A percentile compares a stretch with the other conserved stretches of the same genome.
Conservation (phyloP, 2,113 vertebrate species). For the Machaerirhynchus nigripectus region DNA sequence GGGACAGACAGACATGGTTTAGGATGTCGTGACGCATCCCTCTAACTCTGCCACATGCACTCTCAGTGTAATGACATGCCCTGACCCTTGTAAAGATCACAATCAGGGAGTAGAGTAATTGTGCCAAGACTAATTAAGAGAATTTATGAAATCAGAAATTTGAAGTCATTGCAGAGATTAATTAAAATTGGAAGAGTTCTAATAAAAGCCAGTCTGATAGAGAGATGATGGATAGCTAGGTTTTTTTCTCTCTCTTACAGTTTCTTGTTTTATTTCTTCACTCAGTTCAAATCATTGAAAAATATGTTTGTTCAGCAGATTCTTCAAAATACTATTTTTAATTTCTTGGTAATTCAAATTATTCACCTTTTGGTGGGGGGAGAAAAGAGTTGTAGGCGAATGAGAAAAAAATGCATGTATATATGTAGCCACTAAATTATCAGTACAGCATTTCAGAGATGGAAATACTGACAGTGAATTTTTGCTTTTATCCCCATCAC, state of each 20-base stretch:
- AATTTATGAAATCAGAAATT: background rate
- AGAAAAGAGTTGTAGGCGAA: background rate
- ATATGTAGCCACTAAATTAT: background rate
- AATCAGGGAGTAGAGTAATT: background rate
- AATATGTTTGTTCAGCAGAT: background rate
- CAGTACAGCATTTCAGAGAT: background rate
- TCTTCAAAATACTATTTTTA: background rate
- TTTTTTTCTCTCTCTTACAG: background rate
- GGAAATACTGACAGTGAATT: background rate
- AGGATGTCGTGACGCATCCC: background rate
- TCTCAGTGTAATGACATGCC: background rate
- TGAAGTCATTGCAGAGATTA: background rate
- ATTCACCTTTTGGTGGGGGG: rapidly evolving
- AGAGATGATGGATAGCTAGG: rapidly evolving
- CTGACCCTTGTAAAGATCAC: background rate
- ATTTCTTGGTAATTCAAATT: background rate
- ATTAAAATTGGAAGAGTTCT: background rate
- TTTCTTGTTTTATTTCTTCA: background rate
- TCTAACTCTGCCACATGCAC: background rate
- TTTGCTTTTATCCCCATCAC: background rate
- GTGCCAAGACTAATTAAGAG: background rate
- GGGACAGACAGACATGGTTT: background rate
- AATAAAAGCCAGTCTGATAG: background rate
- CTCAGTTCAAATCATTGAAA: background rate
- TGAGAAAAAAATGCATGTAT: background rate